Evolutionary conservation across 2,113 vertebrate genomes (phyloP), one percentile per base, ranked within the genome.

Genomic region (Mirounga angustirostris): DNA sequence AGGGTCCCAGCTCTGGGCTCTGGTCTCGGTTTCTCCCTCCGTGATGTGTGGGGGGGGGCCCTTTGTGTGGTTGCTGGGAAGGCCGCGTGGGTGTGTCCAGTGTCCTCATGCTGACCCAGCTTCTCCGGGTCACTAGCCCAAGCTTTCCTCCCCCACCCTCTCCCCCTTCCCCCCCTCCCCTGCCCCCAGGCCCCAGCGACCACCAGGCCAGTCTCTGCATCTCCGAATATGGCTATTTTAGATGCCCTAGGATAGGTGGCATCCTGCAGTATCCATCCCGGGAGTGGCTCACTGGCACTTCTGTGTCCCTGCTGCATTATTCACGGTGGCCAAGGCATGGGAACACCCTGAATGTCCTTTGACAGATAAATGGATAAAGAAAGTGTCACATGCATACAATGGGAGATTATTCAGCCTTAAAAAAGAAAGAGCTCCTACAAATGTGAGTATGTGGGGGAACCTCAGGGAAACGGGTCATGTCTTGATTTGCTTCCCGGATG

Each of bases 41-140:
- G 65, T 16, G 22, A 21, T 56, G 36, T 24, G 73, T 28, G 28
- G 43, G 79, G 67, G 52, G 24, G 40, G 58, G 19, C 67, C 16
- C 43, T 40, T 59, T 2, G 8, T 26, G 14, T 4, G 58, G 26
- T n/a, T 36, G 15, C 40, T n/a, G 43, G 58, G 28, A 15, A 54
- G 40, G 18, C 36, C 0, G 0, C 0, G 4, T 4, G 40, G 26
- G 15, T 18, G 8, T 36, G 7, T 13, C 22, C 21, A 11, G 26
- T 5, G 43, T n/a, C 7, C 6, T 12, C 1, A 12, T 1, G 30
- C 63, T 3, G 33, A 19, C 30, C 63, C 4, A 6, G 15, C 22
- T 50, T 5, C 61, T 28, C 28, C 21, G 0, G 1, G 36, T 46
- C 15, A 1, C 6, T 24, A 7, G 19, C 18, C 24, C 13, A 2